Base-by-base conservation (phyloP, 2,797 vertebrate genomes). In the Okamejei kenojei region DNA sequence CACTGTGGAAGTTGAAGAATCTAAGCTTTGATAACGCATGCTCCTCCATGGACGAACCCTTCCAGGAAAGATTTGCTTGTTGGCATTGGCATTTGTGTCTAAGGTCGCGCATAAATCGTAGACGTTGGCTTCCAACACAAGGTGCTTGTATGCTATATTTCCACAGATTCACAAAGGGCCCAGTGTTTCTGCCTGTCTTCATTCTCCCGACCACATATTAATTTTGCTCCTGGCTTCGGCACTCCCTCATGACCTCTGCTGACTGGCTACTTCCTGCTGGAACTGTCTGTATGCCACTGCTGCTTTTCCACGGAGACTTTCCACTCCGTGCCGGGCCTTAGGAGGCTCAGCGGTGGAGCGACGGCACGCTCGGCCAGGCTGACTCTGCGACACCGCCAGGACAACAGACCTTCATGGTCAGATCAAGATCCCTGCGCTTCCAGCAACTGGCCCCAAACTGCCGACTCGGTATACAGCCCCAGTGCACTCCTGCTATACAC, bases 1-100 rank as follows among this genome's bases (percentile, higher is more conserved):
- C 19, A 19, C 63, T 68, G 84, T 35, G 19, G 63, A 68, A 68
- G 35, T 63, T 63, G 32, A 88, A 88, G 84, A 88, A 10, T 68
- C 61, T 35, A 35, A 32, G n/a, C 61, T 68, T 88, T 32, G 15
- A 65, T 35, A 61, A 32, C 84, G 35, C 84, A 26, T 68, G n/a
- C 63, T 35, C 84, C 32, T 88, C 84, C 84, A 68, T 68, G 84
- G n/a, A 7, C n/a, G 68, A 10, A 88, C 65, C 9, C 61, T 88
- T 88, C 65, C n/a, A 35, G n/a, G 61, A 32, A 88, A 68, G 84
- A 21, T n/a, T 35, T 88, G 63, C n/a, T 35, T 68, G n/a, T 88
- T 88, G 84, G 84, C 84, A 88, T n/a, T 88, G 84, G 63, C 29
- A 35, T 68, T 19, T 88, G 61, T n/a, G n/a, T 68, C 84, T 65